Evolutionary conservation across 2,888 invertebrate species (phyloP).

Genomic region (Dusona sp.): DNA sequence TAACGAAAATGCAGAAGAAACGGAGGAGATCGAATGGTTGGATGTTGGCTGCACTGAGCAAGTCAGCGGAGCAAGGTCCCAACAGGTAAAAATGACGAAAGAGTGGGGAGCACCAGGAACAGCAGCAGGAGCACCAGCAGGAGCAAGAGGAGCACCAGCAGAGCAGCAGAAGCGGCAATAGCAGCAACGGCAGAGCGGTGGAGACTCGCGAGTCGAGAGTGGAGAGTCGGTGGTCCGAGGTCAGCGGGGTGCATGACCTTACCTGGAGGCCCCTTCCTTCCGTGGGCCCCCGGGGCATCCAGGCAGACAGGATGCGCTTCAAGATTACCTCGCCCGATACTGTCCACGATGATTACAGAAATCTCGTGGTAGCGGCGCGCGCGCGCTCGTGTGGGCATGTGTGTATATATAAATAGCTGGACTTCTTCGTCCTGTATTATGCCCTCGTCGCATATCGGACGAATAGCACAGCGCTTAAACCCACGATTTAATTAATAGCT

Average conservation of each 20-base stretch:
- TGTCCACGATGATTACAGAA: slow-evolving; percentile 84
- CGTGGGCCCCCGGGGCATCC: slow-evolving; percentile 77
- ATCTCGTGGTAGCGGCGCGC: slow-evolving; percentile 81
- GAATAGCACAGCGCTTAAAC: slow-evolving; percentile 16
- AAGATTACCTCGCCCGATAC: slow-evolving; percentile 83
- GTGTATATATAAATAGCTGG: slow-evolving; percentile 24
- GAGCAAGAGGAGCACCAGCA: slow-evolving; percentile 61
- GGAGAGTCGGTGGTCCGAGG: slow-evolving; percentile 83
- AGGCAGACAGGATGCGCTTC: slow-evolving; percentile 82
- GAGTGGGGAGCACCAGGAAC: slow-evolving; percentile 54
- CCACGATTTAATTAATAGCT: slow-evolving; percentile 45
- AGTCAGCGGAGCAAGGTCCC: slow-evolving; percentile 58
- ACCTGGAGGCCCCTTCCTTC: slow-evolving; percentile 83
- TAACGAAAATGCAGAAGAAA: neutral
- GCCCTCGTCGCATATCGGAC: neutral
- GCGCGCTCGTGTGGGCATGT: slow-evolving; percentile 53
- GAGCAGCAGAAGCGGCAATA: slow-evolving; percentile 43
- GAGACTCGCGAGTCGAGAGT: slow-evolving; percentile 53
- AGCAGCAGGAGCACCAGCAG: slow-evolving; percentile 66
- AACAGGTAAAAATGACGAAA: slow-evolving; percentile 62
- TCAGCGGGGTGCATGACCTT: slow-evolving; percentile 84
- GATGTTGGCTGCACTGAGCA: slow-evolving; percentile 34
- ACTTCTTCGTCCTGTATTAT: slow-evolving; percentile 4
- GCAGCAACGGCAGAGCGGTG: slow-evolving; percentile 50
- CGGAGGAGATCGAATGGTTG: neutral